Conservation (phyloP, 2,888 invertebrate species). For the Pseudoips prasinana region DNA sequence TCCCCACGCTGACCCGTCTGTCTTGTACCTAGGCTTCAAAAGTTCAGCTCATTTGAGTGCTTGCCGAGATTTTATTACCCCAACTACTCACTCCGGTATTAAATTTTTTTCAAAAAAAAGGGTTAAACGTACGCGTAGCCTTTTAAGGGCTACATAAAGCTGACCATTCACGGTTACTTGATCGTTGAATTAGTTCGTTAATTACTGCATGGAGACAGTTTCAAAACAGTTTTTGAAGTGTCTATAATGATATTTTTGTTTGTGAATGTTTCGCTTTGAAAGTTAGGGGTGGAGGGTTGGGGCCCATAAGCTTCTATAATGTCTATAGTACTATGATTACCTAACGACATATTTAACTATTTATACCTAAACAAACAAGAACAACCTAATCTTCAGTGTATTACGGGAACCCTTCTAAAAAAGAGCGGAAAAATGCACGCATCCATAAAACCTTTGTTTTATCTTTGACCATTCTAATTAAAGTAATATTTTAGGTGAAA, state of each 20-base stretch:
- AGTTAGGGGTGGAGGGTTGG: slow-evolving; percentile 2
- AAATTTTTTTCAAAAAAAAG: slow-evolving; percentile 62
- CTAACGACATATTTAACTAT: too few species aligned
- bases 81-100: slow-evolving; percentile 76
- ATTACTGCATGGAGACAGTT: slow-evolving; percentile 72
- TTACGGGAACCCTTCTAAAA: too few species aligned
- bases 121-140: slow-evolving; percentile 64
- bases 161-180: slow-evolving; percentile 75
- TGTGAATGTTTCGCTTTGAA: slow-evolving; percentile 20
- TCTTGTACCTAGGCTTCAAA: slow-evolving; percentile 79
- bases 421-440: too few species aligned
- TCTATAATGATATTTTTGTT: slow-evolving; percentile 27
- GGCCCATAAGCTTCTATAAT: too few species aligned
- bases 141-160: slow-evolving; percentile 64
- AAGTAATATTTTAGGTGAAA: too few species aligned
- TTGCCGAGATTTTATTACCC: slow-evolving; percentile 80
- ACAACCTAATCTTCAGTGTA: too few species aligned
- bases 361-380: too few species aligned
- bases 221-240: slow-evolving; percentile 40
- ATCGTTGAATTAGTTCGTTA: slow-evolving; percentile 68
- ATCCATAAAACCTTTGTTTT: too few species aligned
- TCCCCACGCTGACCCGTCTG: slow-evolving; percentile 71
- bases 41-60: slow-evolving; percentile 81
- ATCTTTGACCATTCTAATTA: too few species aligned
- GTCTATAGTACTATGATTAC: too few species aligned